Evolutionary conservation across 2,797 vertebrate species (phyloP), one percentile per base, ranked within the genome.

Genomic region (Peromyscus attwateri): DNA sequence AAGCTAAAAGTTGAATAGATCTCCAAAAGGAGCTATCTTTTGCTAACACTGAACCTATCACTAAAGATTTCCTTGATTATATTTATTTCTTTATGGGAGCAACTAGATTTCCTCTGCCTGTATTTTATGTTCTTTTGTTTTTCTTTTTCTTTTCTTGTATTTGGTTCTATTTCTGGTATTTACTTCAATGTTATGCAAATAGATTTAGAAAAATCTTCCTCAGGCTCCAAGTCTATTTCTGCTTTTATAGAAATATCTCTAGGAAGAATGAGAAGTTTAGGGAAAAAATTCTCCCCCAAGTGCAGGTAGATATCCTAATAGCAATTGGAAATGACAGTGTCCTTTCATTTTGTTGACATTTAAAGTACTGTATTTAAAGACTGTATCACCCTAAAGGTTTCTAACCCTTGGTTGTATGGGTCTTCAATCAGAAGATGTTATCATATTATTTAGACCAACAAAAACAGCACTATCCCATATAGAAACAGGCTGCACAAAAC

Each of bases 311-410:
- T 64, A 91, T 40, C 90, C 29, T 95, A 94, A 95, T 43, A 95
- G 70, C 76, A 94, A 73, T 37, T 96, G 46, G 93, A 84, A 97
- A 95, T 68, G 95, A 96, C 23, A 49, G 95, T 66, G 88, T 94
- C 79, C 75, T 98, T 97, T 97, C 37, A 79, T 57, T 40, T 93
- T 80, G 46, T 40, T 97, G 83, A 88, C 94, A 96, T 98, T 98
- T 98, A 96, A 97, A 97, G 94, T 31, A 95, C 21, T 87, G 8
- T 96, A 91, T 92, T 90, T 97, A 75, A 75, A 75, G 10, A 40
- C 37, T 75, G 87, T 96, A 90, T 93, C 82, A 92, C 82, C 93
- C 97, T 60, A 66, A 91, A 77, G 90, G 92, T 92, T 96, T 93
- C 34, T 14, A 95, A 34, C 90, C 81, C 43, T 96, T 89, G 92